Conservation (phyloP, 2,113 vertebrate species). For the Hippoglossus stenolepis region DNA sequence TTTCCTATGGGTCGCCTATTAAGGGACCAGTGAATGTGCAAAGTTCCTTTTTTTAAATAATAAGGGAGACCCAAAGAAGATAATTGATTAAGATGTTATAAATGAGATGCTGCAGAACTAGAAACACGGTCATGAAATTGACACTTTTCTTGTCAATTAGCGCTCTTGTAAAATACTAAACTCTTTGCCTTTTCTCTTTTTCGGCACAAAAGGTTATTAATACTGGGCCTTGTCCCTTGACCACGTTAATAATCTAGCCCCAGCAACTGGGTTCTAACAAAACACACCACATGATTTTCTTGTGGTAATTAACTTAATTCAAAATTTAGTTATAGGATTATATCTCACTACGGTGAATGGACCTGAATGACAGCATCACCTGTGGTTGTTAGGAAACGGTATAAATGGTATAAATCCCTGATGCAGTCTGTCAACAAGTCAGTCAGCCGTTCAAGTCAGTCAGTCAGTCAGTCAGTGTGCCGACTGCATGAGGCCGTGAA, state of each 20-base stretch:
- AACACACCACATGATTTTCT: neutral
- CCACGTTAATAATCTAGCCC: neutral
- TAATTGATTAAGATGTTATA: neutral
- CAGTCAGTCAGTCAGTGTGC: conserved; percentile 30
- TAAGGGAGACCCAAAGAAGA: neutral
- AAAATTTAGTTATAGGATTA: no score
- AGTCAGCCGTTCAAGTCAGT: conserved; percentile 35
- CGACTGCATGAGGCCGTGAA: conserved; percentile 42
- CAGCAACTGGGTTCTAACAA: neutral
- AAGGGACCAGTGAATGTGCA: neutral
- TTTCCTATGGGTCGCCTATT: neutral
- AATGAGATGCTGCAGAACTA: neutral
- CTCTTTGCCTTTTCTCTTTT: neutral
- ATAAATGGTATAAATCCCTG: conserved; percentile 12
- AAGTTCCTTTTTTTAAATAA: neutral
- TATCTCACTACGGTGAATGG: neutral
- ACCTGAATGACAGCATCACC: neutral
- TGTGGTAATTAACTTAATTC: no score
- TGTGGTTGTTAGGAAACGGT: neutral
- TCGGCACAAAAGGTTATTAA: neutral
- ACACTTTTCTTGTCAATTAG: no score
- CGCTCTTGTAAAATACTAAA: neutral
- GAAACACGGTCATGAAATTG: neutral
- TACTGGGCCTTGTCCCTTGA: neutral
- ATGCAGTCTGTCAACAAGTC: conserved; percentile 40